Base-by-base conservation (phyloP, 2,113 vertebrate genomes). In the Puma concolor region DNA sequence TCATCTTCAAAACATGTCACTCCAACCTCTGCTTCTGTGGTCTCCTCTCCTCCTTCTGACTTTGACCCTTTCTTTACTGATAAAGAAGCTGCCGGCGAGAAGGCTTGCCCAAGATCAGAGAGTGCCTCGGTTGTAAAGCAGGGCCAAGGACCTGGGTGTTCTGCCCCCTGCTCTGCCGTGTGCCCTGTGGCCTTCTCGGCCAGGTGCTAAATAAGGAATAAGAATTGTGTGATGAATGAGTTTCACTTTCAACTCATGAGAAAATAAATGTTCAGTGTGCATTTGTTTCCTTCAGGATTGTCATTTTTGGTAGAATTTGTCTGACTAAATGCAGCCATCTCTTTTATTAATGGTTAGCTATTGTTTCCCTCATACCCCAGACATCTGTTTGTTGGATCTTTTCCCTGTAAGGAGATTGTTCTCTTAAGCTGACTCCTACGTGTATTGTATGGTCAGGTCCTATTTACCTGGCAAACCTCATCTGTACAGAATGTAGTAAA, bases 21-120 rank as follows among this genome's bases (percentile, higher is more conserved):
- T 85, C 16, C 63, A 80, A 3, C 19, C 57, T 66, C 41, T 63
- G 7, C 33, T 64, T 88, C 48, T 16, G 0, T 60, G 48, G 29
- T 66, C 36, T 31, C 25, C 19, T 69, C 25, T 54, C 54, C 57
- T 85, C 23, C 60, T 94, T 92, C 77, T 94, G n/a, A 96, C 60
- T 81, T 79, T 95, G 52, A 60, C 36, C 57, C 23, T 95, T 95
- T 92, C 36, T 79, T 92, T 82, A 76, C 48, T 80, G 72, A 74
- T 94, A 82, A 81, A 84, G 41, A 92, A 81, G 41, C 63, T 60
- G 27, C 52, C 36, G 29, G 27, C 19, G 52, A 48, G 83, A 66
- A 92, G n/a, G 69, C 36, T 72, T 86, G 69, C 31, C 92, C 41
- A 76, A 15, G 90, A 67, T 93, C 52, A 38, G 52, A 81, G 60